phyloP scores from a whole-genome alignment of 2,113 vertebrate species.

The Microtus oregoni region DNA sequence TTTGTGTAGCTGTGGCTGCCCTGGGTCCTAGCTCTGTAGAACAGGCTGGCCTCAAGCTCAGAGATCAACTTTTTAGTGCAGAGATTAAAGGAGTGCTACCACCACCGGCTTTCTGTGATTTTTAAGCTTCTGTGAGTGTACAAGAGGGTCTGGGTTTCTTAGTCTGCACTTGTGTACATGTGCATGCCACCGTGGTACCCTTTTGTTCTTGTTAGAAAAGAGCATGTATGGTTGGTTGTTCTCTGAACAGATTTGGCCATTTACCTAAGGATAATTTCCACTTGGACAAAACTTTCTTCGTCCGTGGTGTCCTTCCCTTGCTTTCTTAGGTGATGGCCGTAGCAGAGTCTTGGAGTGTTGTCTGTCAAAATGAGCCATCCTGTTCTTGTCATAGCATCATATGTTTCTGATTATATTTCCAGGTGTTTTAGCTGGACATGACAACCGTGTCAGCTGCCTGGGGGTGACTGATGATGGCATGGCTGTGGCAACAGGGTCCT shows the following conservation, averaged over 20 bases:
- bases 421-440: slow-evolving; percentile 98
- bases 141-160: too few relatives aligned
- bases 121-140: not conserved
- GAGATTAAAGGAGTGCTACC: not conserved
- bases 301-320: not conserved
- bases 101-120: not conserved
- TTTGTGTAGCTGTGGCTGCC: not conserved
- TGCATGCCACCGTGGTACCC: not conserved
- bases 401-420: not conserved
- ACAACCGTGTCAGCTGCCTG: slow-evolving; percentile 99
- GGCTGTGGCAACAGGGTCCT: slow-evolving; percentile 99
- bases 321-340: rapidly evolving
- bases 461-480: slow-evolving; percentile 99
- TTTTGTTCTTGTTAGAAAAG: not conserved
- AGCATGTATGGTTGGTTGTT: rapidly evolving
- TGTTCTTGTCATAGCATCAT: rapidly evolving
- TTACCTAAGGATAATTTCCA: not conserved
- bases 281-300: too few relatives aligned
- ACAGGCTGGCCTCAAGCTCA: not conserved
- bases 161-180: too few relatives aligned
- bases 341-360: not conserved
- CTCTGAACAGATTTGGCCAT: not conserved
- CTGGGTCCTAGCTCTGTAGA: not conserved
- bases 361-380: not conserved
- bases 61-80: not conserved